Percentiles rank a stretch among this genome's conserved stretches.
These are phyloP conservation scores for Plectropomus leopardus DNA, from an alignment of 2,113 vertebrate genomes.

Conservation along the genomic window DNA sequence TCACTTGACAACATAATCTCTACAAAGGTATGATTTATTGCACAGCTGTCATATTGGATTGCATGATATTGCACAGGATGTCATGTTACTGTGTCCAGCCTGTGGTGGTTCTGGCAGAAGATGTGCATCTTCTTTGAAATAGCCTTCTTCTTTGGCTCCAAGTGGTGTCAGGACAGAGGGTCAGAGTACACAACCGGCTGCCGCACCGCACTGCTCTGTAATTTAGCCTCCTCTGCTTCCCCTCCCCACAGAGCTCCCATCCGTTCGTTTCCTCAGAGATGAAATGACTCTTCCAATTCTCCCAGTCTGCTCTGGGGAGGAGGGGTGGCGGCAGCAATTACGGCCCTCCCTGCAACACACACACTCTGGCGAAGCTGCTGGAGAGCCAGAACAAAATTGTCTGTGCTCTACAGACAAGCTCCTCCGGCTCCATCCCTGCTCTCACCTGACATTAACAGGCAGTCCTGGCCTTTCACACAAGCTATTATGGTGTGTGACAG, in stretches of 20 bases:
- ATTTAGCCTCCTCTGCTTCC: conserved; percentile 71
- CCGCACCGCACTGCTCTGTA: conserved; percentile 55
- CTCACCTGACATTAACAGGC: conserved; percentile 67
- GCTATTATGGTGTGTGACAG: conserved; percentile 65
- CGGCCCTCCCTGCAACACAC: conserved; percentile 21
- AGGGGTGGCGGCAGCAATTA: conserved; percentile 79
- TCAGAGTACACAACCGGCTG: conserved; percentile 51
- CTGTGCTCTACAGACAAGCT: conserved; percentile 56
- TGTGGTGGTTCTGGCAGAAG: conserved; percentile 25
- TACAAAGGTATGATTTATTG: neutral
- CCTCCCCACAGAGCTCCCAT: conserved; percentile 69
- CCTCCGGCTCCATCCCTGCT: conserved; percentile 50
- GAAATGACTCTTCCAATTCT: conserved; percentile 84
- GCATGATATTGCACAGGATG: neutral
- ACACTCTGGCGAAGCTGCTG: conserved; percentile 64
- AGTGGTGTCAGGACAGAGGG: conserved; percentile 63
- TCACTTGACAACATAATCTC: neutral
- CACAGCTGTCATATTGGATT: conserved; percentile 19
- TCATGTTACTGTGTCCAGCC: neutral
- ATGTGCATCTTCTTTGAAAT: conserved; percentile 47
- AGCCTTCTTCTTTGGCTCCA: conserved; percentile 30
- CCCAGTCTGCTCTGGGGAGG: conserved; percentile 65
- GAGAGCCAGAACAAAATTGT: conserved; percentile 70
- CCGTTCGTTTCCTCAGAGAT: conserved; percentile 79
- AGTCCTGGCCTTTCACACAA: conserved; percentile 56